A percentile compares a stretch with the other conserved stretches of the same genome.
Conservation (phyloP, 2,797 vertebrate species). For the Esox lucius region DNA sequence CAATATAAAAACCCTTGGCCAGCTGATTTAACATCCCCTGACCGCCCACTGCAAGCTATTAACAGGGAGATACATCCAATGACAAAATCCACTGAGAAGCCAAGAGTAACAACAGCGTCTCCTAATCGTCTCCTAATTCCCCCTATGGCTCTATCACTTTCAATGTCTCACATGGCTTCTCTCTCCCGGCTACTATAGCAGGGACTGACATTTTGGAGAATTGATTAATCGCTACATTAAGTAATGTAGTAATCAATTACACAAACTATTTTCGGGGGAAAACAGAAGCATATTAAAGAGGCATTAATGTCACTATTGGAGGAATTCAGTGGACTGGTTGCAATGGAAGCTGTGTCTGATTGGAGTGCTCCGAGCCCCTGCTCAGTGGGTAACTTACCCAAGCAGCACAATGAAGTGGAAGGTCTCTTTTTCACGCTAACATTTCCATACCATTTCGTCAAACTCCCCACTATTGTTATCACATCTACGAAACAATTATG, state of each 20-base stretch:
- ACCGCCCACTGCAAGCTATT: slow-evolving; percentile 51
- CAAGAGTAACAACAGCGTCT: slow-evolving; percentile 63
- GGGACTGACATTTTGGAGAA: slow-evolving; percentile 71
- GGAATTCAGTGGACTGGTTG: slow-evolving; percentile 39
- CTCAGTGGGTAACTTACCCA: slow-evolving; percentile 40
- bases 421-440: slow-evolving; percentile 56
- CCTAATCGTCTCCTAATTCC: slow-evolving; percentile 64
- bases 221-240: slow-evolving; percentile 79
- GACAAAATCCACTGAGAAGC: slow-evolving; percentile 55
- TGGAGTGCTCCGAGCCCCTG: slow-evolving; percentile 41
- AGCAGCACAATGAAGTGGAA: slow-evolving; percentile 71
- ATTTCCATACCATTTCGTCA: slow-evolving; percentile 57
- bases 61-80: slow-evolving; percentile 43
- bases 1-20: slow-evolving; percentile 48
- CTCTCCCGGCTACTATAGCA: slow-evolving; percentile 35
- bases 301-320: slow-evolving; percentile 66
- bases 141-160: slow-evolving; percentile 68
- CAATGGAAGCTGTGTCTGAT: slow-evolving; percentile 51
- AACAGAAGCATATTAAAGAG: slow-evolving; percentile 70
- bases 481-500: slow-evolving; percentile 45
- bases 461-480: slow-evolving; percentile 43
- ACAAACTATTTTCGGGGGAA: slow-evolving; percentile 63
- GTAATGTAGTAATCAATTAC: slow-evolving; percentile 75
- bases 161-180: slow-evolving; percentile 54
- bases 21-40: slow-evolving; percentile 53